A percentile compares a stretch with the other conserved stretches of the same genome.
Evolutionary conservation across 2,113 vertebrate genomes (phyloP).

Genomic region (Podarcis raffonei): DNA sequence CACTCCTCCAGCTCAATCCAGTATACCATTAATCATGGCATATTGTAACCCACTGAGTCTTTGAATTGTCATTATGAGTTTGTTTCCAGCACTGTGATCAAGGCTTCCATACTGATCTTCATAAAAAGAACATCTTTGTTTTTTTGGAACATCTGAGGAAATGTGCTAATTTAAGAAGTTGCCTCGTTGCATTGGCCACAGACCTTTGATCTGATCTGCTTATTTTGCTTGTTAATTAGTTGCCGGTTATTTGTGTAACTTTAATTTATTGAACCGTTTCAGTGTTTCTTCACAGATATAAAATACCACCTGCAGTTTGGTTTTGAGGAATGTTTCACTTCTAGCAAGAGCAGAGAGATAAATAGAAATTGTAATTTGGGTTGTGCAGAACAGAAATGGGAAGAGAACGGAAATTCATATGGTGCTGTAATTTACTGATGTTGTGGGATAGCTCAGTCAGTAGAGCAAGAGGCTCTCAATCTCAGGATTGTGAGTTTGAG

Average conservation of each 20-base stretch:
- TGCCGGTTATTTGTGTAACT: neutral
- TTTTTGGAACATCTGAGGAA: neutral
- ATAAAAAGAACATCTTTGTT: neutral
- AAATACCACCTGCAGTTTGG: neutral
- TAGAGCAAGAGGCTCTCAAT: too few species aligned
- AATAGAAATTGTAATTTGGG: neutral
- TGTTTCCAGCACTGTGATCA: neutral
- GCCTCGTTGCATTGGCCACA: neutral
- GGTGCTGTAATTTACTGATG: neutral
- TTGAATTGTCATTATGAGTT: neutral
- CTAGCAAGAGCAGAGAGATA: neutral
- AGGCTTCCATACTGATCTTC: neutral
- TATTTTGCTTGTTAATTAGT: neutral
- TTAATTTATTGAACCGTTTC: neutral
- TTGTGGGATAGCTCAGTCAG: neutral
- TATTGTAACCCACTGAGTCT: too few species aligned
- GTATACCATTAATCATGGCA: too few species aligned
- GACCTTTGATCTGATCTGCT: neutral
- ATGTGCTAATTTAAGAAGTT: neutral
- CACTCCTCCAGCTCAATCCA: too few species aligned
- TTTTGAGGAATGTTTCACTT: neutral
- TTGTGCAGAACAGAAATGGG: neutral
- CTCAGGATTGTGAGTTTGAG: neutral
- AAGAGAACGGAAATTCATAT: neutral
- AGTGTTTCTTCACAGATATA: neutral